Base-by-base conservation (phyloP, 2,113 vertebrate genomes). In the Syngnathus floridae region DNA sequence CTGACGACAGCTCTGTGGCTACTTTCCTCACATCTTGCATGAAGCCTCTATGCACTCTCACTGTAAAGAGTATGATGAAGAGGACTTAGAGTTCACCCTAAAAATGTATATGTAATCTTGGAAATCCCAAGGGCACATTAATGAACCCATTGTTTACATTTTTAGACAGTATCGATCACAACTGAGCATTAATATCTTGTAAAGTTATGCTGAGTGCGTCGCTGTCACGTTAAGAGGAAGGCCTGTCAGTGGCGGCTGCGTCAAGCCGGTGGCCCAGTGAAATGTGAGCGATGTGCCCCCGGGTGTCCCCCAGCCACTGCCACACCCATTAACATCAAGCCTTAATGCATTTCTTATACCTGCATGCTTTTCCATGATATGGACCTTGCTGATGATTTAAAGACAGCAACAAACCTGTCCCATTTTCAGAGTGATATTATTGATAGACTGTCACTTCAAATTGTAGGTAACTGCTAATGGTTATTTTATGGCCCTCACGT, bases 371-470 rank as follows among this genome's bases (percentile, higher is more conserved):
- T 75, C 82, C 72, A 79, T 81, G 82, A 66, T 79, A 86, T 77
- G 75, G 80, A 80, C 84, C 22, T 86, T 86, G 73, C 84, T 70
- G 38, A 70, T 92, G 90, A 92, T 92, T 92, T 91, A 92, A 77
- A 88, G 88, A 88, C 85, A 82, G 89, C 90, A 91, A 92, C 91
- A 92, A 92, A 92, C 88, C 90, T 91, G 91, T 92, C 91, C 89
- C 83, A 91, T 91, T 92, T 90, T 82, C 88, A 87, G 77, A 82
- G 70, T 78, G 84, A 88, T 88, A 84, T 91, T 91, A 92, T 91
- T 92, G 90, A 91, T 91, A 89, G 90, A 84, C 87, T 90, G 89
- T 90, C 91, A 89, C 87, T 87, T 89, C 78, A 81, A 81, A 90
- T 87, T 83, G 84, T 83, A 83, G 86, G 82, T 89, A 90, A 90